A percentile compares a stretch with the other conserved stretches of the same genome.
These are phyloP conservation scores for Sphaerodactylus townsendi DNA, from an alignment of 2,113 vertebrate species.

Conservation along the genomic window DNA sequence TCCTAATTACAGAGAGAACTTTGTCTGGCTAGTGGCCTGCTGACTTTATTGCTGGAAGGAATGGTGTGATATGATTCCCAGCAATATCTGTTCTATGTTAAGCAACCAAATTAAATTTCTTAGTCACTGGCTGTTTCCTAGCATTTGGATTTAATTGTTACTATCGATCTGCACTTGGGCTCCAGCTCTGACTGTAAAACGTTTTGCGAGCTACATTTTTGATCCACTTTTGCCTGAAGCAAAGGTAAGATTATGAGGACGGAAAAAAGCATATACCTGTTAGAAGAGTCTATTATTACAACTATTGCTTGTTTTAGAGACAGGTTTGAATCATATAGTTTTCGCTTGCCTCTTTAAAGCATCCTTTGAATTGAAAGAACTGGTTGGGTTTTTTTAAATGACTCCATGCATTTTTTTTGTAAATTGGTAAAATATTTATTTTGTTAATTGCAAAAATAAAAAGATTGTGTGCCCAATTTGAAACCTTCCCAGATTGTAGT, in stretches of 20 bases:
- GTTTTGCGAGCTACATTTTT: neutral
- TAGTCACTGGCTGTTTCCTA: neutral
- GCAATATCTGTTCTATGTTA: neutral
- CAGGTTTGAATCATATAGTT: neutral
- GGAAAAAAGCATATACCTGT: neutral
- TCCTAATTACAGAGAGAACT: neutral
- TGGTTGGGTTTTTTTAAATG: too few species aligned
- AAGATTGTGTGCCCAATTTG: too few species aligned
- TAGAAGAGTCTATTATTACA: neutral
- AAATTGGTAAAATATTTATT: too few species aligned
- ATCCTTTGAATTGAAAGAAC: too few species aligned
- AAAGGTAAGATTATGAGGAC: neutral
- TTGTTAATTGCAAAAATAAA: too few species aligned
- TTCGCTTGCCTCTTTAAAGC: too few species aligned
- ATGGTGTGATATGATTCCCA: neutral
- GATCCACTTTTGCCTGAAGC: neutral
- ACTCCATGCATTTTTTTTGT: too few species aligned
- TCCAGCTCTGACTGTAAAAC: neutral
- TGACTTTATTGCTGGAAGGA: conserved; percentile 14
- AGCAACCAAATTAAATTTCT: neutral
- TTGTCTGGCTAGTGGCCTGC: neutral
- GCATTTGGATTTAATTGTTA: neutral
- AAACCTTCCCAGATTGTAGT: too few species aligned
- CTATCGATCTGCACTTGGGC: neutral
- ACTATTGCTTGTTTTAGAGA: neutral